Base-by-base conservation (phyloP, 2,113 vertebrate genomes). In the Pachypanchax playfairii region DNA sequence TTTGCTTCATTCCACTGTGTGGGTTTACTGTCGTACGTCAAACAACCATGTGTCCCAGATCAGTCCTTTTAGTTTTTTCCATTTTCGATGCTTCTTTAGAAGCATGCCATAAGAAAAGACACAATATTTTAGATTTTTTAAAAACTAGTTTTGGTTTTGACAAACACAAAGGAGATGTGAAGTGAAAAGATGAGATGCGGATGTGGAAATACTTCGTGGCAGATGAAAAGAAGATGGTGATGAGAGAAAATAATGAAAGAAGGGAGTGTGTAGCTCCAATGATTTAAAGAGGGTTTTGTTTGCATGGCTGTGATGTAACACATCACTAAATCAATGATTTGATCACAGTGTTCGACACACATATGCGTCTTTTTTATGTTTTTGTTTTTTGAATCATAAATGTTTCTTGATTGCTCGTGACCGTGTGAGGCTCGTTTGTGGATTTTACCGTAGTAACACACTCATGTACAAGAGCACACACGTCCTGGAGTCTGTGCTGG, bases 401-500 rank as follows among this genome's bases (percentile, higher is more conserved):
- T n/a, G n/a, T n/a, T n/a, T n/a, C n/a, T n/a, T n/a, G n/a, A n/a
- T 15, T 1, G 74, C 63, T 69, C 53, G 21, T 44, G 61, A 58
- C 74, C 28, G 57, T 41, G 58, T 28, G 66, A 50, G 65, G 51
- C 58, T 75, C 28, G 47, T 62, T 61, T 1, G 6, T 56, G 61
- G 65, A 77, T 77, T 60, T 62, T 51, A 58, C 65, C 61, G 58
- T 83, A 75, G 84, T 51, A 24, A 39, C 72, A 51, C 75, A 74
- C 64, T 59, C 73, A 83, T 76, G 55, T 66, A 73, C 35, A 73
- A 52, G 74, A 84, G 75, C 62, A 59, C 76, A 81, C 82, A 85
- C 74, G 85, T 63, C 80, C 87, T 82, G 79, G 77, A 87, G 79
- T 82, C 79, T 71, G 81, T 85, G 84, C 87, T 85, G 80, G 82